A percentile compares a stretch with the other conserved stretches of the same genome.
Conservation (phyloP, 2,113 vertebrate species). For the Indicator indicator region DNA sequence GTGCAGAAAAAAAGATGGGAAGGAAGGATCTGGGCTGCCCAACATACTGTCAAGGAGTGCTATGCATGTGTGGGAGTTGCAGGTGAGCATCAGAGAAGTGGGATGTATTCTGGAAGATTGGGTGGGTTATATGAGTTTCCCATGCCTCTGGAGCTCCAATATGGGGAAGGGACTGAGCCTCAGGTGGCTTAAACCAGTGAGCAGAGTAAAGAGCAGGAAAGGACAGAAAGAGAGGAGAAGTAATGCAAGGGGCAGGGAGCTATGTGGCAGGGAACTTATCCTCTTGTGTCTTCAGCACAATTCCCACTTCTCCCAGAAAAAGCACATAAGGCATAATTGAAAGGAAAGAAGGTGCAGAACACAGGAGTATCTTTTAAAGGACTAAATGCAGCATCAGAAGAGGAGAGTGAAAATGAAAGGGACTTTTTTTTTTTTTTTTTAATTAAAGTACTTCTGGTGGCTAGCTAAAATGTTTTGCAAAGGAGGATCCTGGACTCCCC, state of each 20-base stretch:
- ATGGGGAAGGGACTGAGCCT: neutral
- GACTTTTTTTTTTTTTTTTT: neutral
- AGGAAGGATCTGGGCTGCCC: neutral
- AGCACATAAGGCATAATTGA: neutral
- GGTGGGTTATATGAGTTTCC: neutral
- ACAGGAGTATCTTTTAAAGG: neutral
- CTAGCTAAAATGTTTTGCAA: neutral
- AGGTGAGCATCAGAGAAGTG: fast-evolving
- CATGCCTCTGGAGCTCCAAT: neutral
- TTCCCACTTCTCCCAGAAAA: neutral
- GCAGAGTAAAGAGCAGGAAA: neutral
- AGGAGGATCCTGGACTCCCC: neutral
- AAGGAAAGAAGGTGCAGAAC: neutral
- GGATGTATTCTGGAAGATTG: neutral
- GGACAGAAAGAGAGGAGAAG: neutral
- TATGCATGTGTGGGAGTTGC: fast-evolving
- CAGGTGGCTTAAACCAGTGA: neutral
- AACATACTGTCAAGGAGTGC: fast-evolving
- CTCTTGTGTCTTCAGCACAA: neutral
- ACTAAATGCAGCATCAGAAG: neutral
- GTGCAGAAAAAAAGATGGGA: neutral
- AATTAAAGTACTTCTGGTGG: neutral
- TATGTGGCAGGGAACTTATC: neutral
- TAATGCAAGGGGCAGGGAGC: neutral
- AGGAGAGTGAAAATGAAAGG: neutral